Percentiles rank a stretch among this genome's conserved stretches.
These are phyloP conservation scores for Apodemia hepburni DNA, from an alignment of 2,888 invertebrate genomes.

Conservation along the genomic window DNA sequence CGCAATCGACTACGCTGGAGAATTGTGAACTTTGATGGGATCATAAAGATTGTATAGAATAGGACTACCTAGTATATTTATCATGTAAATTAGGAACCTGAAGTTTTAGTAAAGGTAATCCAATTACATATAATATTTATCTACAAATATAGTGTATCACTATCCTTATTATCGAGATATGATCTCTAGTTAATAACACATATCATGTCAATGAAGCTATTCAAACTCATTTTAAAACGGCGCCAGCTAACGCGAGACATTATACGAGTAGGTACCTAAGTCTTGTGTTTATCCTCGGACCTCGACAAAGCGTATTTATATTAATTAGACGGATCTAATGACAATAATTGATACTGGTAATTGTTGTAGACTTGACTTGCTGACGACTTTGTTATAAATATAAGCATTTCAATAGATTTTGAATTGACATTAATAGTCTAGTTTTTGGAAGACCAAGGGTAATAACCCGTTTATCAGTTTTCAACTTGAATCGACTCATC, in stretches of 20 bases:
- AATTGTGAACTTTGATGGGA: no score
- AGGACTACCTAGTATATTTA: no score
- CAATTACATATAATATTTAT: not conserved
- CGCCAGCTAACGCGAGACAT: conserved; percentile 30
- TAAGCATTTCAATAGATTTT: no score
- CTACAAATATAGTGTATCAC: conserved; percentile 4
- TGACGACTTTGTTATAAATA: not conserved
- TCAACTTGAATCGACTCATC: no score
- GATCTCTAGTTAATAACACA: conserved; percentile 31
- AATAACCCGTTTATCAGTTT: no score
- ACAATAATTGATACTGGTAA: conserved; percentile 4
- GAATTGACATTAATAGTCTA: no score
- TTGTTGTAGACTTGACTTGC: not conserved
- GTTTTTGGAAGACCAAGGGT: no score
- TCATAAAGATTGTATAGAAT: no score
- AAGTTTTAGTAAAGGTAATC: no score
- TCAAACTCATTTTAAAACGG: conserved; percentile 30
- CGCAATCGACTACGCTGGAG: no score
- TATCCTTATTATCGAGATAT: conserved; percentile 30
- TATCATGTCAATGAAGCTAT: conserved; percentile 32
- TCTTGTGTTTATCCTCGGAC: conserved; percentile 24
- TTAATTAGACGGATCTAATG: conserved; percentile 1
- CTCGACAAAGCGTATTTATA: conserved; percentile 16
- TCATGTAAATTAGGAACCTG: no score
- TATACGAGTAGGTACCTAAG: conserved; percentile 16